A percentile compares a stretch with the other conserved stretches of the same genome.
Conservation (phyloP, 2,888 invertebrate genomes). For the Hyppa rectilinea region DNA sequence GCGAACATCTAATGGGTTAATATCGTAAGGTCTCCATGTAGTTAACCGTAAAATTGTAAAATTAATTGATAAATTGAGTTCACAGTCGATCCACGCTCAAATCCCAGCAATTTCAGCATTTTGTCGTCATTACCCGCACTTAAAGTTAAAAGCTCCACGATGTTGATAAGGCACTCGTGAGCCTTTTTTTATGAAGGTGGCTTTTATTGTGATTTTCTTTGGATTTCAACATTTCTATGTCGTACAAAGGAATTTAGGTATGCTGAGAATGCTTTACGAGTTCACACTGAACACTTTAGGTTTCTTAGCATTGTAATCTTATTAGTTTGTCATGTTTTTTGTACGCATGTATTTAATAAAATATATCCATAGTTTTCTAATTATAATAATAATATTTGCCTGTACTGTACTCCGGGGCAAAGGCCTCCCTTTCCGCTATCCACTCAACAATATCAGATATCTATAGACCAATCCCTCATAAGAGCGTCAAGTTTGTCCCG, state of each 20-base stretch:
- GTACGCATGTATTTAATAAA: background rate
- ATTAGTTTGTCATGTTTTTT: background rate
- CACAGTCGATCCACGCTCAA: slow-evolving; percentile 31
- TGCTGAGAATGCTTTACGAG: slow-evolving; percentile 39
- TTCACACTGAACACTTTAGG: slow-evolving; percentile 11
- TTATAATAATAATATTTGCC: too few relatives aligned
- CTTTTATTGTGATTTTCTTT: slow-evolving; percentile 41
- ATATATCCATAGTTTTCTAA: background rate
- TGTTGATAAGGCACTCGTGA: slow-evolving; percentile 56
- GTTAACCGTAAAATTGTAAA: slow-evolving; percentile 11
- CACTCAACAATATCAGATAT: too few relatives aligned
- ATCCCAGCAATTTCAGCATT: slow-evolving; percentile 49
- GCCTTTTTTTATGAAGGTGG: slow-evolving; percentile 36
- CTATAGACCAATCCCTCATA: too few relatives aligned
- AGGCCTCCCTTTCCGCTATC: too few relatives aligned
- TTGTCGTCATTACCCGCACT: slow-evolving; percentile 55
- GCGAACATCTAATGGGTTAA: too few relatives aligned
- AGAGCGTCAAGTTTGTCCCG: too few relatives aligned
- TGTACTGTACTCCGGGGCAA: too few relatives aligned
- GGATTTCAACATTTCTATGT: slow-evolving; percentile 27
- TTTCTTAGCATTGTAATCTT: background rate
- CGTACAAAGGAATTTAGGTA: slow-evolving; percentile 34
- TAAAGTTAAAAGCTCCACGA: slow-evolving; percentile 56
- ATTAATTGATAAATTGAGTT: slow-evolving; percentile 41
- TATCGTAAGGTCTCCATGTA: background rate